phyloP scores from a whole-genome alignment of 2,113 vertebrate species.

The Phasianus colchicus region DNA sequence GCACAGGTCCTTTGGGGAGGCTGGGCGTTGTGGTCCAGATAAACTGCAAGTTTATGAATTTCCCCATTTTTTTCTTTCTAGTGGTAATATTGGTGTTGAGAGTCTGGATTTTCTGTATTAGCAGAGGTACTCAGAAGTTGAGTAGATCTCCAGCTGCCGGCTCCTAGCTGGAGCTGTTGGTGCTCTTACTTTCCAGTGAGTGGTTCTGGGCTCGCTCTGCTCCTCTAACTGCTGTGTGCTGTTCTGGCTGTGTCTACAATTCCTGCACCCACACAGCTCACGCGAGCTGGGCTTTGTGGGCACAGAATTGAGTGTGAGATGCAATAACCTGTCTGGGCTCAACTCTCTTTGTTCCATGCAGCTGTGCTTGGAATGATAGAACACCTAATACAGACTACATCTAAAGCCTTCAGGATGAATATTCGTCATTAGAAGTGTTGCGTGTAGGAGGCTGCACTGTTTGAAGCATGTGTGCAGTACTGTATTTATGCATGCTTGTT shows the following conservation, averaged over 20 bases:
- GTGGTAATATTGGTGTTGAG: neutral
- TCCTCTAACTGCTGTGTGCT: neutral
- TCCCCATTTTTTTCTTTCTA: neutral
- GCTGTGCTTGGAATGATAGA: neutral
- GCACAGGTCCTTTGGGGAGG: neutral
- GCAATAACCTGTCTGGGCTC: neutral
- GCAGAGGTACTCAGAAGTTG: neutral
- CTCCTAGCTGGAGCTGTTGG: conserved; percentile 42
- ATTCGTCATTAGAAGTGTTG: neutral
- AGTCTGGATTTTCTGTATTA: conserved; percentile 18
- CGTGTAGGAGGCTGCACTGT: neutral
- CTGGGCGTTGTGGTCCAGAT: neutral
- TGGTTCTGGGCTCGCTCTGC: neutral
- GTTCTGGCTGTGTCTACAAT: neutral
- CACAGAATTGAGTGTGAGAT: neutral
- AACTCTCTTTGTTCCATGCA: neutral
- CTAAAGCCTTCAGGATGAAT: neutral
- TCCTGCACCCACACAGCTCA: neutral
- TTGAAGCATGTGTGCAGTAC: neutral
- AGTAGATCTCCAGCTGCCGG: neutral
- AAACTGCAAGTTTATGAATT: neutral
- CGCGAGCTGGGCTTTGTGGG: neutral
- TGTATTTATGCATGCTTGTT: neutral
- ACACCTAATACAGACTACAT: neutral
- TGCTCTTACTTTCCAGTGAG: neutral